Percentiles rank a stretch among this genome's conserved stretches.
Evolutionary conservation across 2,797 vertebrate species (phyloP).

Genomic region (Liasis olivaceus): DNA sequence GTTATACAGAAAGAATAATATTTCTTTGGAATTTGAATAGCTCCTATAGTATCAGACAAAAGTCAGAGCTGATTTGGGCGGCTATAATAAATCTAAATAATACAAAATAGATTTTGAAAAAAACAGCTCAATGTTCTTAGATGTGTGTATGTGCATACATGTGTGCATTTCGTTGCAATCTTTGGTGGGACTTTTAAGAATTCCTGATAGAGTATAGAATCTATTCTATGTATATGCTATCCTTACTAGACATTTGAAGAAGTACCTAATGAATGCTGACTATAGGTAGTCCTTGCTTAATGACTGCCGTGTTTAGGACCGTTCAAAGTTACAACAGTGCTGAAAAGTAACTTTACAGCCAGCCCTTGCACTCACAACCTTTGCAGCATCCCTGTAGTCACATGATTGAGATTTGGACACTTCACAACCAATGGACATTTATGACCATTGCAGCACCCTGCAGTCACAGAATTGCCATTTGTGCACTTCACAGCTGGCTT

Average conservation of each 20-base stretch:
- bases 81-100: too few species aligned
- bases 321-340: background rate
- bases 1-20: background rate
- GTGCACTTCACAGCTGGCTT: background rate
- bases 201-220: background rate
- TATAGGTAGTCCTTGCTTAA: background rate
- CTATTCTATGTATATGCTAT: background rate
- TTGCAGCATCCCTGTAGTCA: background rate
- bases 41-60: background rate
- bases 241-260: background rate
- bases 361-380: background rate
- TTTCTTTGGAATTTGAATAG: background rate
- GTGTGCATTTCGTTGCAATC: background rate
- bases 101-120: too few species aligned
- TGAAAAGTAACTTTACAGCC: background rate
- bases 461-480: background rate
- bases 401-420: background rate
- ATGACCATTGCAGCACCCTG: background rate
- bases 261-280: conserved; percentile 10
- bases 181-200: background rate
- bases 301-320: background rate
- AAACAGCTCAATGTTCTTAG: background rate
- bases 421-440: background rate
- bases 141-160: background rate
- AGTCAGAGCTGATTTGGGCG: background rate